Percentiles rank a stretch among this genome's conserved stretches.
Conservation (phyloP, 2,113 vertebrate species). For the Tenrec ecaudatus region DNA sequence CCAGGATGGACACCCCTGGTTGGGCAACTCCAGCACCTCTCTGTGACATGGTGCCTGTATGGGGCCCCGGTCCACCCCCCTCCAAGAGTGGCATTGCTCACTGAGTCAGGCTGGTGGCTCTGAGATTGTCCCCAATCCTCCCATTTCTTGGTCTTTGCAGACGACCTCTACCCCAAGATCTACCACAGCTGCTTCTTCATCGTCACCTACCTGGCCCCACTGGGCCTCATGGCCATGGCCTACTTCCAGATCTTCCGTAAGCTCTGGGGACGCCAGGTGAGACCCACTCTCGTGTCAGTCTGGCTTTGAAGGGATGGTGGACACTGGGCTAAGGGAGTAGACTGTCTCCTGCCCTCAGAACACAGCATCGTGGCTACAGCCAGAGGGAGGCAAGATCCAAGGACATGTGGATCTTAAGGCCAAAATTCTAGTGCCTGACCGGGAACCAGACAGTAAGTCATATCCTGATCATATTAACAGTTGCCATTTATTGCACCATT, state of each 20-base stretch:
- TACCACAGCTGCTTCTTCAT: conserved; percentile 82
- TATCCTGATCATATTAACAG: not conserved
- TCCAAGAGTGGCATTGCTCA: not conserved
- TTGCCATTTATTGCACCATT: not conserved
- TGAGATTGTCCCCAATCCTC: not conserved
- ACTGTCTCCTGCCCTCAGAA: conserved; percentile 15
- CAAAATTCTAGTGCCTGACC: rapidly evolving
- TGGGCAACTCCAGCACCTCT: not conserved
- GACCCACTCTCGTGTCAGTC: conserved; percentile 10
- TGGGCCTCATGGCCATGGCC: conserved; percentile 80
- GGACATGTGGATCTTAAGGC: not conserved
- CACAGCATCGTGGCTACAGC: not conserved
- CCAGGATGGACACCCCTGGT: not conserved
- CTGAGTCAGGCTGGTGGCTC: not conserved
- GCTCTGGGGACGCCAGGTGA: conserved; percentile 82
- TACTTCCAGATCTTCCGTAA: conserved; percentile 84
- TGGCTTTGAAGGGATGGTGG: not conserved
- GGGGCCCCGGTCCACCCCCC: not conserved
- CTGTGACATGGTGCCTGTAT: not conserved
- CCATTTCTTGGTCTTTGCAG: conserved; percentile 52
- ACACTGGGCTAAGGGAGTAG: not conserved
- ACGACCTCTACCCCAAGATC: conserved; percentile 80
- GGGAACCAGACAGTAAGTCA: not conserved
- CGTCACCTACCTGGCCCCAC: conserved; percentile 79
- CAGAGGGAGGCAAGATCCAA: not conserved